Conservation (phyloP, 2,888 invertebrate species). For the Platycheirus rosarum region DNA sequence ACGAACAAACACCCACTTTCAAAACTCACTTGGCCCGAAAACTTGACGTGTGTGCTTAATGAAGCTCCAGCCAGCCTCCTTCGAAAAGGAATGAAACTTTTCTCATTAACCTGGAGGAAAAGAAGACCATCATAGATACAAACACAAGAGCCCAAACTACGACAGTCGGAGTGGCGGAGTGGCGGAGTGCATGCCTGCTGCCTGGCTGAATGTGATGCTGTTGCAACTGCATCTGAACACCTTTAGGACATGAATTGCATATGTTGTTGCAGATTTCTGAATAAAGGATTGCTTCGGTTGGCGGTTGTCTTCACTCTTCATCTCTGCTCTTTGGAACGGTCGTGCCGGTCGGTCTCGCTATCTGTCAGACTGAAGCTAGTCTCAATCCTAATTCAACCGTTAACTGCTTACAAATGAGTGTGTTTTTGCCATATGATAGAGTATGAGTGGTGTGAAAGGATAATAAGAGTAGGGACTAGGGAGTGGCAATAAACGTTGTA, state of each 20-base stretch:
- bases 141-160: conserved; percentile 26
- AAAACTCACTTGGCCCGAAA: conserved; percentile 52
- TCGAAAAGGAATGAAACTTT: conserved; percentile 80
- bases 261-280: conserved; percentile 70
- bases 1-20: conserved; percentile 24
- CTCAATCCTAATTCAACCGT: conserved; percentile 56
- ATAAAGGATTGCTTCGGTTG: conserved; percentile 57
- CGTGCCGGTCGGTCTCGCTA: conserved; percentile 17
- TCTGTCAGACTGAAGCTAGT: conserved; percentile 9
- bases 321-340: conserved; percentile 3
- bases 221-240: conserved; percentile 56
- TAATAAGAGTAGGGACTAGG: conserved; percentile 15
- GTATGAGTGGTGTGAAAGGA: conserved; percentile 49
- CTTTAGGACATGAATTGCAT: conserved; percentile 68
- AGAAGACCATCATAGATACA: conserved; percentile 46
- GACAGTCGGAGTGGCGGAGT: conserved; percentile 30
- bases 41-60: conserved; percentile 72
- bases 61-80: conserved; percentile 72
- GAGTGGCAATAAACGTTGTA: conserved; percentile 59
- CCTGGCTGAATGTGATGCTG: neutral
- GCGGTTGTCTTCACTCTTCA: conserved; percentile 25
- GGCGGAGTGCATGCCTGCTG: neutral
- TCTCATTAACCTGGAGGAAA: conserved; percentile 80
- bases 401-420: conserved; percentile 69
- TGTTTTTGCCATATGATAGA: conserved; percentile 38